Evolutionary conservation across 2,113 vertebrate species (phyloP).

Genomic region (Pungitius pungitius): DNA sequence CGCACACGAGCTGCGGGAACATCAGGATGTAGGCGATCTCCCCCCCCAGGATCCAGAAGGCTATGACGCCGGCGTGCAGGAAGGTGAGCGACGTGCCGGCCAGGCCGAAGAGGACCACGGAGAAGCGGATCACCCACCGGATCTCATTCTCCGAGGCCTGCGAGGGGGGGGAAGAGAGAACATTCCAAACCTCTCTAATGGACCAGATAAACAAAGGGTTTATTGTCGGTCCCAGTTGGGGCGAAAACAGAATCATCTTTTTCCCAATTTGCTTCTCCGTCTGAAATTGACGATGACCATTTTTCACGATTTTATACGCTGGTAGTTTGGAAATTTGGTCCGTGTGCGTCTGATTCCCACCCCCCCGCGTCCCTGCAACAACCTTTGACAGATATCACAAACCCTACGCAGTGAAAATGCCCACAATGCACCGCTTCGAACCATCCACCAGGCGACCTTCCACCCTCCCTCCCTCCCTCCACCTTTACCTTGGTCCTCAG

Average conservation of each 20-base stretch:
- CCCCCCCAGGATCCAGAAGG: constrained; percentile 79
- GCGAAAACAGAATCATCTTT: too few species aligned
- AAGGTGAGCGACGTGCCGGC: constrained; percentile 72
- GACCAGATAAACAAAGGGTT: background rate
- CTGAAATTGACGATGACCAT: background rate
- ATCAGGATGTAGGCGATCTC: constrained; percentile 79
- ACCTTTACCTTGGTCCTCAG: constrained; percentile 38
- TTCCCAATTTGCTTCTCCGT: background rate
- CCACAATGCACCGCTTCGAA: background rate
- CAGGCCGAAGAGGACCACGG: constrained; percentile 73
- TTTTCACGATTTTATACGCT: background rate
- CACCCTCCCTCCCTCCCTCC: too few species aligned
- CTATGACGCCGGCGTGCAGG: constrained; percentile 71
- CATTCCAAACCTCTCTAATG: background rate
- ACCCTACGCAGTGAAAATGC: background rate
- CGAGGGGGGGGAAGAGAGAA: background rate
- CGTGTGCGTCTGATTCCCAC: background rate
- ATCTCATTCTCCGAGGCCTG: constrained; percentile 79
- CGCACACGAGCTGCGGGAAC: constrained; percentile 81
- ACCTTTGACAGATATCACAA: too few species aligned
- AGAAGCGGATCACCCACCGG: constrained; percentile 73
- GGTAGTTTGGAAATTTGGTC: background rate
- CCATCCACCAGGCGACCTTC: background rate
- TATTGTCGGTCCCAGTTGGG: background rate
- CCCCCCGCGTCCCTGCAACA: background rate